Evolutionary conservation across 2,113 vertebrate species (phyloP).

Genomic region (Podarcis raffonei): DNA sequence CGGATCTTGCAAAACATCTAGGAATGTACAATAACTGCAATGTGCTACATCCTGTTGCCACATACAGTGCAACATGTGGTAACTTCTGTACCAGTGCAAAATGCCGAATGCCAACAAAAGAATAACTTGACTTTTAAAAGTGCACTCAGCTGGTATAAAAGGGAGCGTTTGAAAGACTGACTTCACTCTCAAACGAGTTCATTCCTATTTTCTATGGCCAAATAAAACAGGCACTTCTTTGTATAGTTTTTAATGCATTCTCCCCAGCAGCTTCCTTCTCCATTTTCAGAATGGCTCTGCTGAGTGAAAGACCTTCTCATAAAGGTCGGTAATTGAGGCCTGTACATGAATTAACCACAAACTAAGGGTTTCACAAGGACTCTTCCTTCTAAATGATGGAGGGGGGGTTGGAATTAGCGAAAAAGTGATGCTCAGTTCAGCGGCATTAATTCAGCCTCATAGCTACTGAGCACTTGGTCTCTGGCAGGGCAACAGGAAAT

Average conservation of each 20-base stretch:
- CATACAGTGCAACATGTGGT: not conserved
- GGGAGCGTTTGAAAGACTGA: not conserved
- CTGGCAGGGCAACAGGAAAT: not conserved
- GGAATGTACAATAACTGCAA: not conserved
- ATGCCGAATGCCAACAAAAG: constrained; percentile 13
- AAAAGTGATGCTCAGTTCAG: not conserved
- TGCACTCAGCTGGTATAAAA: constrained; percentile 12
- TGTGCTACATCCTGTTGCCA: not conserved
- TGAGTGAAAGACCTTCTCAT: not conserved
- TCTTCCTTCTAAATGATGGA: not conserved
- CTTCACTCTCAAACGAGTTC: constrained; percentile 23
- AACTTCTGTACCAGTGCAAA: not conserved
- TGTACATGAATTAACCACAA: not conserved
- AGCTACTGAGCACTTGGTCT: not conserved
- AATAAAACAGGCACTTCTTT: constrained; percentile 26
- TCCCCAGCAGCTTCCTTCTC: constrained; percentile 5
- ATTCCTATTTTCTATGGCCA: constrained; percentile 16
- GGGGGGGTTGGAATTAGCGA: no score
- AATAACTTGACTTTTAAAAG: not conserved
- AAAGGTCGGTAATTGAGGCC: not conserved
- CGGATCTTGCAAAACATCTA: not conserved
- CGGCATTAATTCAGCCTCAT: not conserved
- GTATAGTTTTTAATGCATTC: constrained; percentile 20
- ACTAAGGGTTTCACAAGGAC: not conserved
- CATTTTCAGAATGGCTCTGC: constrained; percentile 34